phyloP scores from a whole-genome alignment of 2,113 vertebrate species.

The Lepus europaeus region DNA sequence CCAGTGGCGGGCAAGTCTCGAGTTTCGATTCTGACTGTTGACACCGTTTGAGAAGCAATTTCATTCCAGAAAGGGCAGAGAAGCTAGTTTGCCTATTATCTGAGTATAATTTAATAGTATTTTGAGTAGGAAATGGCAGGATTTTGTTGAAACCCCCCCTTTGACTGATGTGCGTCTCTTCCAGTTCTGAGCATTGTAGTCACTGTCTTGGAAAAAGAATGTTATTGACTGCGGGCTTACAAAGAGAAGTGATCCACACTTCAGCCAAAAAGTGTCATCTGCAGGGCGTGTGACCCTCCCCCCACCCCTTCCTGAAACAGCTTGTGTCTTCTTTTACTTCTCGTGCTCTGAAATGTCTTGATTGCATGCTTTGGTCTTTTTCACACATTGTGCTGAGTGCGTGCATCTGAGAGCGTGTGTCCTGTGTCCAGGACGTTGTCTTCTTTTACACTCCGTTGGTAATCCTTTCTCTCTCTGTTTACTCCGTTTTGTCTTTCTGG shows the following conservation, averaged over 20 bases:
- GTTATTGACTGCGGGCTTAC: conserved; percentile 59
- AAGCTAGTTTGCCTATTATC: conserved; percentile 37
- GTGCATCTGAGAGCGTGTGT: neutral
- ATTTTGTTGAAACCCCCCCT: neutral
- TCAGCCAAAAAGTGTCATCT: conserved; percentile 20
- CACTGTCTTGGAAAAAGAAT: conserved; percentile 58
- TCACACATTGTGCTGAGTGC: neutral
- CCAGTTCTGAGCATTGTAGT: conserved; percentile 62
- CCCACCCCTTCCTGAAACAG: neutral
- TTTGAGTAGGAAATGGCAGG: conserved; percentile 45
- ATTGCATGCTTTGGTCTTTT: neutral
- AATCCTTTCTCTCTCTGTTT: neutral
- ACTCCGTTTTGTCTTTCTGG: conserved; percentile 2
- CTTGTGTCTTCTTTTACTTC: neutral
- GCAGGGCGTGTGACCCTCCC: conserved; percentile 22
- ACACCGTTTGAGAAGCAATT: neutral
- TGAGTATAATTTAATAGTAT: conserved; percentile 56
- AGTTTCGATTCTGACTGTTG: conserved; percentile 13
- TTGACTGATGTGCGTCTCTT: conserved; percentile 62
- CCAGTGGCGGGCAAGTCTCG: neutral
- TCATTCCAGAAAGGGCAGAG: neutral
- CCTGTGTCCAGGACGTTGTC: neutral
- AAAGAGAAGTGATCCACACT: conserved; percentile 62
- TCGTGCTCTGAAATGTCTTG: neutral
- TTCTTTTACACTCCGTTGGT: neutral